Conservation (phyloP, 2,113 vertebrate species). For the Antechinus flavipes region DNA sequence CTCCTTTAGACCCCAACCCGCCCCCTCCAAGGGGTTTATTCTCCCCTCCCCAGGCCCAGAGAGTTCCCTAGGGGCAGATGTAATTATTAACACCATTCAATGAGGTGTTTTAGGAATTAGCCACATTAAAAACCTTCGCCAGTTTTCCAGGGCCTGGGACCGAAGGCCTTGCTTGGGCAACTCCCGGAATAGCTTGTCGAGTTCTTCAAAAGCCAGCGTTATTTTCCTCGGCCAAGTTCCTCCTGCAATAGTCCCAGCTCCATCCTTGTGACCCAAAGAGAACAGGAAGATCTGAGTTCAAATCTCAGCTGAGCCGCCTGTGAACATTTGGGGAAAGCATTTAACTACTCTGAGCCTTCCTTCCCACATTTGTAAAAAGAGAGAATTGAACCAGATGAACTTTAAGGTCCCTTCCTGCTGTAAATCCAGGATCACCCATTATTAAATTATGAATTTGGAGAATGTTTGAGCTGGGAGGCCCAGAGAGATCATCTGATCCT, state of each 20-base stretch:
- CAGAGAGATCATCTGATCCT: not conserved
- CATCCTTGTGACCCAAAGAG: not conserved
- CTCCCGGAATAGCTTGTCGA: not conserved
- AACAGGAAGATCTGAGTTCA: not conserved
- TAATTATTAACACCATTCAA: constrained; percentile 82
- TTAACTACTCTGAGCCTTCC: not conserved
- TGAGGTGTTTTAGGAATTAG: constrained; percentile 80
- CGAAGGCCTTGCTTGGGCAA: not conserved
- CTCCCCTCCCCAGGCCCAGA: constrained; percentile 79
- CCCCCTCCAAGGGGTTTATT: constrained; percentile 84
- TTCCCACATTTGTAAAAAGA: not conserved
- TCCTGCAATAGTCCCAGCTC: not conserved
- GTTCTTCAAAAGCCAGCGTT: not conserved
- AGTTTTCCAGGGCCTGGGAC: constrained; percentile 65
- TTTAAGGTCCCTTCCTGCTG: not conserved
- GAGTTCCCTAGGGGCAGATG: constrained; percentile 80
- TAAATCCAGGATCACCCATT: not conserved
- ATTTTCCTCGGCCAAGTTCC: not conserved
- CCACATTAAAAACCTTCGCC: constrained; percentile 81
- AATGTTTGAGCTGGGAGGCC: not conserved
- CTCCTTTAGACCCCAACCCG: constrained; percentile 82
- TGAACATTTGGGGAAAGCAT: not conserved
- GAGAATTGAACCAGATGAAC: not conserved
- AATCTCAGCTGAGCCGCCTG: not conserved
- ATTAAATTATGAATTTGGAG: not conserved